Evolutionary conservation across 1,140 invertebrate species (phyloP), one percentile per base, ranked within the genome.

Genomic region (Drosophila tani): DNA sequence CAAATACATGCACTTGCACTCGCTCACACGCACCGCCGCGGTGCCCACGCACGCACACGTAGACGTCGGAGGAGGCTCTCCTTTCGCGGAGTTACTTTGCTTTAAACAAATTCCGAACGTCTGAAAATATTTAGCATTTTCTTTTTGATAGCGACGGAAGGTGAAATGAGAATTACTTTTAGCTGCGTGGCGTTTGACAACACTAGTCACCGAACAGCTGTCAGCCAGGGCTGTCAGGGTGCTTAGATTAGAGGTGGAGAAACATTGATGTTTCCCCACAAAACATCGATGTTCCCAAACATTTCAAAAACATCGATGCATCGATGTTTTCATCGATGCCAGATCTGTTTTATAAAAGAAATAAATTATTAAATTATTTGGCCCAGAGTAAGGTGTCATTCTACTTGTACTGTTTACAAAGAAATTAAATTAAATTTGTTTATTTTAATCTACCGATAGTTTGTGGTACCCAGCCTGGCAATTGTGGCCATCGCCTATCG

Each of bases 121-220:
- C 29, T 45, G 1, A 24, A 21, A 53, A 21, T 40, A 29, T 29
- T 68, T 70, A 9, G 12, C n/a, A 17, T 38, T 70, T 71, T 70
- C 47, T 38, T 65, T 40, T 71, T 70, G 29, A 32, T 41, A 43
- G 67, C 47, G 14, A 43, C 38, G 24, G 47, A 27, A 62, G 40
- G 47, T 8, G 24, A 73, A 73, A 73, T 75, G 71, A 74, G 56
- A 75, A 63, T 75, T 73, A 49, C 68, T 74, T 62, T 75, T 62
- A 58, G n/a, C 21, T 40, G 41, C 57, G 41, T 74, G 71, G 68
- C 68, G 70, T 3, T 63, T 63, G 40, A 15, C 69, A 75, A 53
- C 71, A 75, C 71, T 75, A 58, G 41, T 1, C 19, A 12, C 32
- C 11, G 0, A 75, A 64, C 71, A 75, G 71, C 70, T 75, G 71